A percentile compares a stretch with the other conserved stretches of the same genome.
Evolutionary conservation across 2,888 invertebrate species (phyloP).

Genomic region (Drepanosiphum platanoidis): DNA sequence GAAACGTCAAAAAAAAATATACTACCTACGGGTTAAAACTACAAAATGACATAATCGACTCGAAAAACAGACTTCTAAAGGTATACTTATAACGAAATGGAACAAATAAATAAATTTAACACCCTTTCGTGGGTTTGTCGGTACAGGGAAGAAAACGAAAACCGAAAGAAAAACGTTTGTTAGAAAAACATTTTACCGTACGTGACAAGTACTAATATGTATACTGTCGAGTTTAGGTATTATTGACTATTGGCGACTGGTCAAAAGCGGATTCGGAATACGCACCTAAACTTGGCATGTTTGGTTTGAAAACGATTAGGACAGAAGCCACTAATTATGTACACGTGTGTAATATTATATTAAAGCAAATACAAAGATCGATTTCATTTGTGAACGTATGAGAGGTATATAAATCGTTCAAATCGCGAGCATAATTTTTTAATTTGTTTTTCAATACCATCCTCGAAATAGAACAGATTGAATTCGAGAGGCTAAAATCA

Average conservation of each 20-base stretch:
- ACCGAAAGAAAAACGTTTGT: not conserved
- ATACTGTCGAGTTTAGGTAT: not conserved
- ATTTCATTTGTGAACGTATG: too few relatives aligned
- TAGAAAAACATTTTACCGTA: not conserved
- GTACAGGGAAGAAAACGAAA: too few relatives aligned
- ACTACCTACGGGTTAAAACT: not conserved
- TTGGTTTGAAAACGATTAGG: not conserved
- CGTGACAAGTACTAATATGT: not conserved
- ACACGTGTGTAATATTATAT: too few relatives aligned
- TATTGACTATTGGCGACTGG: not conserved
- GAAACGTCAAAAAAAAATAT: slow-evolving; percentile 24
- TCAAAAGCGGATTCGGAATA: not conserved
- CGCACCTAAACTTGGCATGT: not conserved
- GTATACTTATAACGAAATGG: not conserved
- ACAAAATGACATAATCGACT: not conserved
- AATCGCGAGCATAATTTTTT: too few relatives aligned
- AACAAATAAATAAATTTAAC: not conserved
- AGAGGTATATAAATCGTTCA: too few relatives aligned
- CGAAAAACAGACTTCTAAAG: not conserved
- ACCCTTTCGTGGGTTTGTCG: not conserved
- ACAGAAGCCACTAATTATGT: not conserved
- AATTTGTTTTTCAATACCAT: too few relatives aligned
- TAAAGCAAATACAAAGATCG: too few relatives aligned
- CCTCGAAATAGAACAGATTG: too few relatives aligned
- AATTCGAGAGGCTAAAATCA: too few relatives aligned